A percentile compares a stretch with the other conserved stretches of the same genome.
phyloP scores from a whole-genome alignment of 23 tunicate species.

The Corella eumyota region DNA sequence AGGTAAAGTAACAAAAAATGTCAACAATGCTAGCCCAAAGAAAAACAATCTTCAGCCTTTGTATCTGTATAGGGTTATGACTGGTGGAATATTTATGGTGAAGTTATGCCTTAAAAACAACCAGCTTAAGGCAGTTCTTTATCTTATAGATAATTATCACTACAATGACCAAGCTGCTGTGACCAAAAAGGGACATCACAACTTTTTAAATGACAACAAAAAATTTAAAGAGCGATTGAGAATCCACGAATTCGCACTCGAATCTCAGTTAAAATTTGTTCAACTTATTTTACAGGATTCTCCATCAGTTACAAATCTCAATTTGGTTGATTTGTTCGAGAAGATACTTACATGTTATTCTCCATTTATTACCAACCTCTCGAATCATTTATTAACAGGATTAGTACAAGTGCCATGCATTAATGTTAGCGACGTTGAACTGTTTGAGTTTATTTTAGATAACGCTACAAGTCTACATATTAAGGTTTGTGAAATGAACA shows the following conservation, averaged over 20 bases:
- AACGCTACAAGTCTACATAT: background rate
- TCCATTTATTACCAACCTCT: slow-evolving; percentile 5
- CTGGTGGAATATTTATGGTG: slow-evolving; percentile 28
- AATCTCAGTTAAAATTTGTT: slow-evolving; percentile 32
- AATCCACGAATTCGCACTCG: slow-evolving; percentile 29
- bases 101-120: slow-evolving; percentile 1
- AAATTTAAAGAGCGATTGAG: slow-evolving; percentile 30
- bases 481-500: too few species aligned
- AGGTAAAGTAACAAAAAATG: too few species aligned
- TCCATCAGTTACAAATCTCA: slow-evolving; percentile 14
- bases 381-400: slow-evolving; percentile 14
- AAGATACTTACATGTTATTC: slow-evolving; percentile 16
- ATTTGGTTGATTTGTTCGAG: slow-evolving; percentile 24
- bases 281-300: slow-evolving; percentile 33
- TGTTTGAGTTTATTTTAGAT: slow-evolving; percentile 10
- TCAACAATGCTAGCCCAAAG: too few species aligned
- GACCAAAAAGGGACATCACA: background rate
- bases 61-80: slow-evolving; percentile 20
- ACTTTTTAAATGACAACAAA: slow-evolving; percentile 24
- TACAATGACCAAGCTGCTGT: background rate
- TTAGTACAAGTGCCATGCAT: slow-evolving; percentile 9
- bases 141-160: slow-evolving; percentile 6
- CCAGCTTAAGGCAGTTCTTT: slow-evolving; percentile 22
- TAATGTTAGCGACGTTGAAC: slow-evolving; percentile 12
- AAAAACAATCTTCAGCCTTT: too few species aligned